Conservation (phyloP, 2,888 invertebrate genomes). For the Pherbina coryleti region DNA sequence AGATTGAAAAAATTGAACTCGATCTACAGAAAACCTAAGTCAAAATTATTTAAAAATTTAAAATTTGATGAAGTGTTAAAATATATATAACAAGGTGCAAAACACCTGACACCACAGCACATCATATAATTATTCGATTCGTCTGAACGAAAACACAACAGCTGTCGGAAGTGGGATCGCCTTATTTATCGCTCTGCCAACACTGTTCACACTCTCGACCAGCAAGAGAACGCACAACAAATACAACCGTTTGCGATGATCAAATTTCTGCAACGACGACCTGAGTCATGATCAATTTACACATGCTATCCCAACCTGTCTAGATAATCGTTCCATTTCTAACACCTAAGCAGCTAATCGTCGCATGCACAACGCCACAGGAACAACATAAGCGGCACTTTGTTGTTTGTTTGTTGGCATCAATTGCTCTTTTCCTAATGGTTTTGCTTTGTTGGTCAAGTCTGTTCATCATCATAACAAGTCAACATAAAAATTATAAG, state of each 20-base stretch:
- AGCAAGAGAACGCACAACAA: neutral
- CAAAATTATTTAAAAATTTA: too few relatives aligned
- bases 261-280: neutral
- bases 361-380: conserved; percentile 5
- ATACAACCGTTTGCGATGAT: conserved; percentile 1
- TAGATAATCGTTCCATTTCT: conserved; percentile 29
- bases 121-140: conserved; percentile 48
- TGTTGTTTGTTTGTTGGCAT: neutral
- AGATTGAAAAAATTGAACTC: too few relatives aligned
- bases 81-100: conserved; percentile 51
- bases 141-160: conserved; percentile 15
- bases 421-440: conserved; percentile 9
- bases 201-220: too few relatives aligned
- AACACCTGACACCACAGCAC: conserved; percentile 50
- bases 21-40: too few relatives aligned
- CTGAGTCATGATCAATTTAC: conserved; percentile 18
- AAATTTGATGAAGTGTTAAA: conserved; percentile 45
- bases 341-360: conserved; percentile 33
- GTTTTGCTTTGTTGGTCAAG: neutral
- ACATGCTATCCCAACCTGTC: conserved; percentile 24
- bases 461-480: neutral
- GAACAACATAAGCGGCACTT: neutral
- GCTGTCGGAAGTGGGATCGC: conserved; percentile 36
- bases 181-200: conserved; percentile 15
- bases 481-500: conserved; percentile 1